phyloP scores from a whole-genome alignment of 2,113 vertebrate species.

The Caracal caracal region DNA sequence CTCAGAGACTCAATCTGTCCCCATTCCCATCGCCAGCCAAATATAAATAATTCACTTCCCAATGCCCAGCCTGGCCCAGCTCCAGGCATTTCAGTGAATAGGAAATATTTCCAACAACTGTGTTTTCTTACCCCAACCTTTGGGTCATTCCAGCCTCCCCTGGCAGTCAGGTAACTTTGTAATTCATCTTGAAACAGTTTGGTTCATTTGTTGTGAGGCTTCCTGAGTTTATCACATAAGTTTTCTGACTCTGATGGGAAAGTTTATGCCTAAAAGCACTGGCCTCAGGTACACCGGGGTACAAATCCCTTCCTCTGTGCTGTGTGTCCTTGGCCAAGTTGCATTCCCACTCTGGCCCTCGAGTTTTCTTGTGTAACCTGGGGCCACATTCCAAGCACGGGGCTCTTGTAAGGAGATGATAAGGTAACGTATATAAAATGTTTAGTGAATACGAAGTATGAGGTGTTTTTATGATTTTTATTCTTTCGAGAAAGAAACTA shows the following conservation, averaged over 20 bases:
- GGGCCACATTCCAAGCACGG: not conserved
- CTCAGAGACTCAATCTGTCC: slow-evolving; percentile 55
- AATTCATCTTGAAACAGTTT: not conserved
- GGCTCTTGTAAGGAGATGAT: not conserved
- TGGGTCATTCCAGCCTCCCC: not conserved
- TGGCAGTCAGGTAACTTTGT: slow-evolving; percentile 33
- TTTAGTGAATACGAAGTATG: not conserved
- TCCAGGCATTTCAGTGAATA: slow-evolving; percentile 53
- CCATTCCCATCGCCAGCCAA: slow-evolving; percentile 18
- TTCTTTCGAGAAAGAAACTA: slow-evolving; percentile 17
- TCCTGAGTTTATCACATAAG: not conserved
- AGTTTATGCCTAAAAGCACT: not conserved
- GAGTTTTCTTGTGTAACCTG: slow-evolving; percentile 44
- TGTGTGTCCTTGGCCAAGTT: not conserved
- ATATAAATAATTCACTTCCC: slow-evolving; percentile 71
- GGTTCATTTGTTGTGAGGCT: not conserved
- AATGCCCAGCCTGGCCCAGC: slow-evolving; percentile 27
- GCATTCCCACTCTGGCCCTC: not conserved
- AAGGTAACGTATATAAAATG: not conserved
- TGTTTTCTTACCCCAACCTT: not conserved
- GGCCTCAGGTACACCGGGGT: not conserved
- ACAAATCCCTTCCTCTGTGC: not conserved
- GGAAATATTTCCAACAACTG: slow-evolving; percentile 45
- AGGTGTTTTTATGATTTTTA: not conserved
- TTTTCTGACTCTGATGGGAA: not conserved